phyloP scores from a whole-genome alignment of 2,888 invertebrate genomes.

The Frankliniella intonsa region DNA sequence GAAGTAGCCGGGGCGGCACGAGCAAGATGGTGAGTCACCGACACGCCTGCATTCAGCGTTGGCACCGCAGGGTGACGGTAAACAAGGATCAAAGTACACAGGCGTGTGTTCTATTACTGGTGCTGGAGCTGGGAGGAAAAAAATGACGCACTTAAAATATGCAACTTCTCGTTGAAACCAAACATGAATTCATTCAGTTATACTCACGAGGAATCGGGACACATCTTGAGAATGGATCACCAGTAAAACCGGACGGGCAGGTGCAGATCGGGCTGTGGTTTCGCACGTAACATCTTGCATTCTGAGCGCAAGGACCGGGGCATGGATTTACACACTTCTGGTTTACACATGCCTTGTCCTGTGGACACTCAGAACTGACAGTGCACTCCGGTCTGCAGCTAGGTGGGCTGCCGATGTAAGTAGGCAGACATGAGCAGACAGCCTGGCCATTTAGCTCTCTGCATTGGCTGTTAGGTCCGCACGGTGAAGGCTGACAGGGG shows the following conservation, averaged over 20 bases:
- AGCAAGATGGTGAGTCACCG: conserved; percentile 47
- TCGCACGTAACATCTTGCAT: conserved; percentile 64
- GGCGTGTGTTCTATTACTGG: conserved; percentile 38
- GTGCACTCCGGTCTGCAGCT: conserved; percentile 63
- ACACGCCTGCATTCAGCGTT: conserved; percentile 45
- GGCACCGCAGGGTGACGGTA: conserved; percentile 52
- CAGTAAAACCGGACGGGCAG: conserved; percentile 55
- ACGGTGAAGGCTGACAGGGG: conserved; percentile 65
- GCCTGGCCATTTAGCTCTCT: conserved; percentile 60
- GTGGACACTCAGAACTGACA: conserved; percentile 60
- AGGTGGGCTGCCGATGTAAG: conserved; percentile 64
- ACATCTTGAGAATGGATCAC: conserved; percentile 50
- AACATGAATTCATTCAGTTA: too few species aligned
- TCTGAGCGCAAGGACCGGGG: conserved; percentile 65
- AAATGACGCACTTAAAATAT: too few species aligned
- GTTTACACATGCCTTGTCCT: conserved; percentile 60
- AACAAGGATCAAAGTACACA: conserved; percentile 57
- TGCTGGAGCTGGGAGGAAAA: too few species aligned
- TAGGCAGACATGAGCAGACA: conserved; percentile 65
- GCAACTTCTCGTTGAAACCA: too few species aligned
- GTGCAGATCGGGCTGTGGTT: conserved; percentile 68
- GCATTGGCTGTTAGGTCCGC: conserved; percentile 72
- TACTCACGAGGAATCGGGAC: conserved; percentile 50
- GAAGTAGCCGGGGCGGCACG: conserved; percentile 42
- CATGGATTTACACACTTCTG: conserved; percentile 69